phyloP scores from a whole-genome alignment of 2,888 invertebrate species.

The Torymus auratus region DNA sequence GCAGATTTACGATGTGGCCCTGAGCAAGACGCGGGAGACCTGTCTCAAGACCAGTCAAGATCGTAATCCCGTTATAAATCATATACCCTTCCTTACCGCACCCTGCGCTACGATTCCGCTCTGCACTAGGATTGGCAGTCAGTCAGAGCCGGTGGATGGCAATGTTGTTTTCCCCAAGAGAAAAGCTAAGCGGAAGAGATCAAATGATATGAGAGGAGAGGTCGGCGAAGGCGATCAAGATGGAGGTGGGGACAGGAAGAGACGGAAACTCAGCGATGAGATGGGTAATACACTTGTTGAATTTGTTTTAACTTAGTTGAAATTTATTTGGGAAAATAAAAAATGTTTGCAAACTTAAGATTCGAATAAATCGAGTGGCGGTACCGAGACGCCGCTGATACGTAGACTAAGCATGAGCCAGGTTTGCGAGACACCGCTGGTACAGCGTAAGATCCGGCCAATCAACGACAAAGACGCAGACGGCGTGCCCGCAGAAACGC shows the following conservation, averaged over 20 bases:
- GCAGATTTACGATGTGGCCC: slow-evolving; percentile 67
- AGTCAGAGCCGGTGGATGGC: slow-evolving; percentile 47
- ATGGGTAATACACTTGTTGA: slow-evolving; percentile 1
- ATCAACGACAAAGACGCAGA: slow-evolving; percentile 41
- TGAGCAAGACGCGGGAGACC: slow-evolving; percentile 70
- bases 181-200: slow-evolving; percentile 64
- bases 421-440: slow-evolving; percentile 67
- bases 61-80: slow-evolving; percentile 20
- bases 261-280: slow-evolving; percentile 55
- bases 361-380: slow-evolving; percentile 47
- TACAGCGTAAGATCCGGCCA: slow-evolving; percentile 66
- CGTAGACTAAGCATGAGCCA: slow-evolving; percentile 58
- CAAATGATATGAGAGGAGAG: slow-evolving; percentile 62
- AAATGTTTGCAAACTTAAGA: no score
- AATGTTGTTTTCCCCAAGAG: slow-evolving; percentile 67
- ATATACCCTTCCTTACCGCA: slow-evolving; percentile 72
- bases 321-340: no score
- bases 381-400: slow-evolving; percentile 28
- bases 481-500: slow-evolving; percentile 63
- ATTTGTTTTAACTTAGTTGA: not conserved
- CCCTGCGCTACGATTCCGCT: slow-evolving; percentile 67
- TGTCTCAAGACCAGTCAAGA: slow-evolving; percentile 63
- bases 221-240: slow-evolving; percentile 43
- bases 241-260: slow-evolving; percentile 53
- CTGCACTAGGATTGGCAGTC: slow-evolving; percentile 43